Evolutionary conservation across 2,797 vertebrate species (phyloP), one percentile per base, ranked within the genome.

Genomic region (Rachycentron canadum): DNA sequence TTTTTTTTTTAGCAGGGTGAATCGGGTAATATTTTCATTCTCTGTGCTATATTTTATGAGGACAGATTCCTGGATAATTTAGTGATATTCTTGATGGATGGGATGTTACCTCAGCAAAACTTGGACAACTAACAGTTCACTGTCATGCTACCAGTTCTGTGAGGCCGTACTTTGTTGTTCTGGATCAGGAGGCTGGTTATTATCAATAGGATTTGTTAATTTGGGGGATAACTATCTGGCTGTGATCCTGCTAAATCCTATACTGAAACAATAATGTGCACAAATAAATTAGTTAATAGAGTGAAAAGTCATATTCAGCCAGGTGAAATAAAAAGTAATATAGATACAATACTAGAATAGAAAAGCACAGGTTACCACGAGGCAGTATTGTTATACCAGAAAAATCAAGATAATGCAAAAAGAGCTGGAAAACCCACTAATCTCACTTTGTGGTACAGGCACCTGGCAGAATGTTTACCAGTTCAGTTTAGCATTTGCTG

Each of bases 21-120:
- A 69, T 58, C 52, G 59, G 5, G 5, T 32, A 45, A 65, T 60
- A 25, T 72, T 71, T 72, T 70, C 12, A 26, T 2, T 34, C 17
- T 19, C 21, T 36, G n/a, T 32, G 19, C 55, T 47, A 32, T 26
- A 26, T 36, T 73, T 70, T 32, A 57, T 34, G 4, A 17, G 23
- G 16, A 5, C 5, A 30, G 1, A 34, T 5, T 36, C 43, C 5
- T 43, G 2, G 7, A 12, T 25, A 21, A 45, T 30, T 32, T 10
- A 63, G 11, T 25, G 12, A 64, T 16, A 25, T 5, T 53, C 9
- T 49, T 47, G 14, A 57, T 12, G 19, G 10, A 57, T 23, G 17
- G 19, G 10, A 57, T 23, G 12, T 34, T 26, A 13, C 43, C 19
- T 11, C 12, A 11, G 21, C 4, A 32, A 32, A 7, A 26, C 16